Base-by-base conservation (phyloP, 2,797 vertebrate genomes). In the Philypnodon macrostomus region DNA sequence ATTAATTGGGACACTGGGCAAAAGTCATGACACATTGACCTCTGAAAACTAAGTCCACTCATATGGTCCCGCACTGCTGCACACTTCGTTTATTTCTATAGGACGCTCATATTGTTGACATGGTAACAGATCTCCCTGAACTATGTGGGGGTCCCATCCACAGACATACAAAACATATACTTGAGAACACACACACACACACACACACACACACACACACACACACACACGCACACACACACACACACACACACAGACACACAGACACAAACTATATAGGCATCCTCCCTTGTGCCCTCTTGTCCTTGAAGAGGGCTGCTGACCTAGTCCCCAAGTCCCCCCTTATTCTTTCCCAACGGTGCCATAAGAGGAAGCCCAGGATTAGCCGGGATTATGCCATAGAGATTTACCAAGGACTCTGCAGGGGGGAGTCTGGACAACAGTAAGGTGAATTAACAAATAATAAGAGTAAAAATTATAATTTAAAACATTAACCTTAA, bases 41-140 rank as follows among this genome's bases (percentile, higher is more conserved):
- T 70, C 39, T 70, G 53, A 56, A 51, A 62, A 4, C 42, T 53
- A 53, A 74, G 46, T 19, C 29, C 35, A n/a, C 51, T 41, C 48
- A 23, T 50, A 33, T 41, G 18, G 33, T 35, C 42, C 15, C 37
- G 12, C 37, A 48, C 30, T 33, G 38, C 30, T 39, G n/a, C 46
- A 44, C 55, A 47, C 38, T 58, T 53, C 4, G 26, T 67, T 79
- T 72, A 64, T 80, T 70, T 77, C 58, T 35, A 63, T 67, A 60
- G 58, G 39, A 50, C 30, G 7, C 44, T 70, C 52, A 13, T 67
- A 77, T 63, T 82, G 73, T 78, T 82, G 72, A 81, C 64, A 67
- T 73, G 63, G 80, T 74, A 78, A 81, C 67, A 55, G 54, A 81
- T 68, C 74, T 58, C 63, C 77, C 79, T 79, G 65, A 86, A 84